Percentiles rank a stretch among this genome's conserved stretches.
These are phyloP conservation scores for Phrynocephalus vlangalii DNA, from an alignment of 2,797 vertebrate species.

Conservation along the genomic window DNA sequence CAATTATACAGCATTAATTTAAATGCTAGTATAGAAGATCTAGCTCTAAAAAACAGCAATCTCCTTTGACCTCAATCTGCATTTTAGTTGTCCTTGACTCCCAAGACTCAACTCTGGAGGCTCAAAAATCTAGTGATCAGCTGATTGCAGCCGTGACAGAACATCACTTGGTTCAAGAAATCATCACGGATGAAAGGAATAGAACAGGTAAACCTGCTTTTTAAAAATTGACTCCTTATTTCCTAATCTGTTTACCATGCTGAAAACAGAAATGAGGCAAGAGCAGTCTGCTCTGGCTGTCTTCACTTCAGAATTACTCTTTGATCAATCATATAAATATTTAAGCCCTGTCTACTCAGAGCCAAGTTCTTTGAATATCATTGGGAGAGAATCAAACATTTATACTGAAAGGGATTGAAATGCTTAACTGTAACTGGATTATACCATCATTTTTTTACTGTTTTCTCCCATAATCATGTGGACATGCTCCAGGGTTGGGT, in stretches of 20 bases:
- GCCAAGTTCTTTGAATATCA: neutral
- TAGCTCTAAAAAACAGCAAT: neutral
- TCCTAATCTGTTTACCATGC: neutral
- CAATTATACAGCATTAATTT: neutral
- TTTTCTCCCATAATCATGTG: neutral
- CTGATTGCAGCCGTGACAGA: conserved; percentile 37
- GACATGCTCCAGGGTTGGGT: neutral
- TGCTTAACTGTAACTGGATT: neutral
- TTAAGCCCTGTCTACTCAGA: neutral
- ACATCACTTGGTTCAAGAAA: conserved; percentile 59
- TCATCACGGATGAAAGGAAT: conserved; percentile 60
- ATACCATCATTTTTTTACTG: neutral
- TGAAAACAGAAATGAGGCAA: neutral
- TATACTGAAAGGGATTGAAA: neutral
- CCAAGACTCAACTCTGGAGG: conserved; percentile 81
- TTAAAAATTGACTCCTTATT: neutral
- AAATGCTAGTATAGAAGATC: neutral
- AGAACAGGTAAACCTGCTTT: conserved; percentile 68
- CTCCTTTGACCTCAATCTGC: conserved; percentile 12
- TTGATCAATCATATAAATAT: neutral
- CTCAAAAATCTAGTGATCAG: conserved; percentile 55
- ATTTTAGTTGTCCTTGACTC: conserved; percentile 87
- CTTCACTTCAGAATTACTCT: neutral
- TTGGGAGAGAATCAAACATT: neutral
- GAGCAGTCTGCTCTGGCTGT: neutral